phyloP scores from a whole-genome alignment of 1,140 invertebrate genomes.

The Heliconius hermathena region DNA sequence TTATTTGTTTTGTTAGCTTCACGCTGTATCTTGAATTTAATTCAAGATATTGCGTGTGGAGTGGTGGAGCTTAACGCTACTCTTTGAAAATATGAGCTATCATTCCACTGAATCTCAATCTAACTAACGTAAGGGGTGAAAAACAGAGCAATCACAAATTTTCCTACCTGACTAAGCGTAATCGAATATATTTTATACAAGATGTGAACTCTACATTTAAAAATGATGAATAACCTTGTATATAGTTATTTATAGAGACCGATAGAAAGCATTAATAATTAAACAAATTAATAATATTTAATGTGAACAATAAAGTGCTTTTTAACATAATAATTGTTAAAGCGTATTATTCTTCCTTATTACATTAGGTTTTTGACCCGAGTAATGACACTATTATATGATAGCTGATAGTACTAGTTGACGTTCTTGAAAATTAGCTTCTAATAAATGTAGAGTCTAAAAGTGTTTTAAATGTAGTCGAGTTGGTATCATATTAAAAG shows the following conservation, averaged over 20 bases:
- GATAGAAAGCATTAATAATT: neutral
- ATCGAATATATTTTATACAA: neutral
- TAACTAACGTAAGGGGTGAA: neutral
- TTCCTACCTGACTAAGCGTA: neutral
- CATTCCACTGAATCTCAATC: no score
- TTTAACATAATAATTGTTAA: constrained; percentile 47
- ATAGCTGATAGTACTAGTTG: neutral
- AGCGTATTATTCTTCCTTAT: constrained; percentile 49
- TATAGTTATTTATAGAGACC: neutral
- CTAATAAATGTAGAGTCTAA: neutral
- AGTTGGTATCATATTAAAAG: neutral
- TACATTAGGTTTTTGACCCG: constrained; percentile 48
- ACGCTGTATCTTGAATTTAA: no score
- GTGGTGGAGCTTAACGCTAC: no score
- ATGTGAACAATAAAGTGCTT: neutral
- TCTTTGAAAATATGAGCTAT: no score
- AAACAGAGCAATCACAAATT: neutral
- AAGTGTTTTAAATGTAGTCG: neutral
- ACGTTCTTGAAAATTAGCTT: neutral
- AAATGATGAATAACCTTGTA: neutral
- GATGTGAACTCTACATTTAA: neutral
- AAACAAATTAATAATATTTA: neutral
- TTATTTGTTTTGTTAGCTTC: no score
- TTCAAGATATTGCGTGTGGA: no score
- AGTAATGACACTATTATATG: constrained; percentile 35